A percentile compares a stretch with the other conserved stretches of the same genome.
Conservation (phyloP, 2,113 vertebrate species). For the Buteo buteo region DNA sequence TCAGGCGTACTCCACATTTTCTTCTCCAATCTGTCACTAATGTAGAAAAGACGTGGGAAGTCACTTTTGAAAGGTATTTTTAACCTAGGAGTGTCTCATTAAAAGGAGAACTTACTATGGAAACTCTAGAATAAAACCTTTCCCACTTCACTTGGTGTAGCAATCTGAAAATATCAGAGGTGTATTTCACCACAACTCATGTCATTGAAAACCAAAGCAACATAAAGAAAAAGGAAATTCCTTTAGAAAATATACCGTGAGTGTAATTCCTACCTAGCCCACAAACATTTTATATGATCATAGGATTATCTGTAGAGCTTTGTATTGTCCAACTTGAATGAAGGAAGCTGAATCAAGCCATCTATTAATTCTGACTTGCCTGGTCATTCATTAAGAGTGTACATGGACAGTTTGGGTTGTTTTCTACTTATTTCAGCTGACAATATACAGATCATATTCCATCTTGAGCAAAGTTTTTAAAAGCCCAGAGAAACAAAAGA, state of each 20-base stretch:
- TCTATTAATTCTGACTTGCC: not conserved
- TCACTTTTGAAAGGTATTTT: constrained; percentile 9
- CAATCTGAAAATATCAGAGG: not conserved
- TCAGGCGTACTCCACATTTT: constrained; percentile 15
- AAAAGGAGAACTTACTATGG: not conserved
- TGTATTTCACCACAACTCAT: not conserved
- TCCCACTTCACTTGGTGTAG: not conserved
- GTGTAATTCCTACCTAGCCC: not conserved
- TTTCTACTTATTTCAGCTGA: not conserved
- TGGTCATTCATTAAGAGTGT: not conserved
- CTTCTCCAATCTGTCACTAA: constrained; percentile 1
- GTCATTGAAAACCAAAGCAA: not conserved
- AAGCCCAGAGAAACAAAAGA: not conserved
- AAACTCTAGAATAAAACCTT: not conserved
- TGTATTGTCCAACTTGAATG: not conserved
- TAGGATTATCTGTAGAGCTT: not conserved
- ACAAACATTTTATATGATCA: not conserved
- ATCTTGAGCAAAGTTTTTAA: not conserved
- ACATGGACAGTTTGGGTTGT: not conserved
- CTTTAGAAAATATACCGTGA: not conserved
- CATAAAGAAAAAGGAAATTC: not conserved
- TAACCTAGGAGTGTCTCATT: constrained; percentile 30
- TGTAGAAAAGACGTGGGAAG: constrained; percentile 13
- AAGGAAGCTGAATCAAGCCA: not conserved
- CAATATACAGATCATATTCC: not conserved